Base-by-base conservation (phyloP, 1,140 invertebrate genomes). In the Papilio dardanus region DNA sequence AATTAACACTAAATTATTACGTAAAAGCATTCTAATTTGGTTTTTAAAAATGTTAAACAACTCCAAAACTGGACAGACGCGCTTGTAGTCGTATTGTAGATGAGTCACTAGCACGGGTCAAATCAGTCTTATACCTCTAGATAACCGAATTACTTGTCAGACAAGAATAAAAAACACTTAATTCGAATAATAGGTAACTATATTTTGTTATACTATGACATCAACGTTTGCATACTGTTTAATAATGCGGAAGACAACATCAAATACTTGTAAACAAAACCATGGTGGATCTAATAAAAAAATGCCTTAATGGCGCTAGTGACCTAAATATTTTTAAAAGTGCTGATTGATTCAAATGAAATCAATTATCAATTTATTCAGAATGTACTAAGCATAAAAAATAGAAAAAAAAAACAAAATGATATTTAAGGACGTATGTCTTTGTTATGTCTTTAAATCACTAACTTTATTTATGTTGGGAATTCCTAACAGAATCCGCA, bases 141-240 rank as follows among this genome's bases (percentile, higher is more conserved):
- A 79, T 50, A 81, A 80, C 86, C 75, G 80, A 86, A 86, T 76
- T 76, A 89, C 90, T 85, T 79, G 87, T 90, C 85, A 82, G 87
- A 89, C 89, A 77, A 87, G 88, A 88, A 83, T 85, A 79, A 85
- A 79, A 82, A 75, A 80, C 74, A 75, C 78, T 76, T 78, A 75
- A 76, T 80, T 46, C 37, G 67, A 24, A 46, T 74, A 69, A 74
- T 74, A 37, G 54, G 31, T 62, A 35, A 74, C 28, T 37, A 50
- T 65, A 37, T 76, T 71, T 69, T 75, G 42, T 28, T 78, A 62
- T 37, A 54, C 21, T 33, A 81, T 81, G 82, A 86, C 80, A 80
- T 85, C 80, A 83, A 80, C 78, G 54, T 81, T 81, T 78, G 76
- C 77, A 74, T 77, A 78, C 75, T 75, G 19, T 73, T 75, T 40